These are phyloP conservation scores for Lypha dubia DNA, from an alignment of 2,888 invertebrate genomes.

Conservation along the genomic window DNA sequence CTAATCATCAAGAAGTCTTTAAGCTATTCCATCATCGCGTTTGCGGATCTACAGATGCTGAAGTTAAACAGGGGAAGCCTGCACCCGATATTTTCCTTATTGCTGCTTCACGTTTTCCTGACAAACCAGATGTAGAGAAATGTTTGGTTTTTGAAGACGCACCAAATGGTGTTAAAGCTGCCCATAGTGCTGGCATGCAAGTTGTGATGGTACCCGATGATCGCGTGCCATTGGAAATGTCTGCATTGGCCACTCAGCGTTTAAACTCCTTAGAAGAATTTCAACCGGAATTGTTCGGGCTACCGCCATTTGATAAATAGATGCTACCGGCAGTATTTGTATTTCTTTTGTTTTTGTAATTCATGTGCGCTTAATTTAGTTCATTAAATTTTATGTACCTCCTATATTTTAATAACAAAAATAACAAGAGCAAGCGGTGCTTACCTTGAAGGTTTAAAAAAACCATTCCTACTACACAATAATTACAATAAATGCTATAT, in stretches of 20 bases:
- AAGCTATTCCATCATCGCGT: constrained; percentile 90
- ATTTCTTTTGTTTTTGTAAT: constrained; percentile 20
- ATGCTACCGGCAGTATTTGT: constrained; percentile 70
- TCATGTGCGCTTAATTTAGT: constrained; percentile 46
- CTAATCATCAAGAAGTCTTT: constrained; percentile 87
- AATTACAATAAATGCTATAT: constrained; percentile 72
- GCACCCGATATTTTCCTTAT: constrained; percentile 94
- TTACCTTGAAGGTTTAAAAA: constrained; percentile 57
- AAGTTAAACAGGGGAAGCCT: constrained; percentile 94
- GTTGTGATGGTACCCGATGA: constrained; percentile 92
- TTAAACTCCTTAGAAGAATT: constrained; percentile 90
- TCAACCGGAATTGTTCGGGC: constrained; percentile 92
- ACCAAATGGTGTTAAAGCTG: constrained; percentile 93
- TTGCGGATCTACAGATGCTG: constrained; percentile 90
- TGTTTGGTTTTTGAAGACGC: constrained; percentile 97
- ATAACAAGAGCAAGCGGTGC: constrained; percentile 50
- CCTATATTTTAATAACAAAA: constrained; percentile 9
- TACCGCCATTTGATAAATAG: constrained; percentile 86
- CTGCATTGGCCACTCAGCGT: constrained; percentile 87
- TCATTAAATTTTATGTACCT: constrained; percentile 1
- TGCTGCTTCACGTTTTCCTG: constrained; percentile 89
- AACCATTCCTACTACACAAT: constrained; percentile 45
- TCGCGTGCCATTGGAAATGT: constrained; percentile 83
- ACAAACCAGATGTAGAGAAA: constrained; percentile 85
- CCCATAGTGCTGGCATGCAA: constrained; percentile 92